Conservation (phyloP, 2,888 invertebrate species). For the Drepana falcataria region DNA sequence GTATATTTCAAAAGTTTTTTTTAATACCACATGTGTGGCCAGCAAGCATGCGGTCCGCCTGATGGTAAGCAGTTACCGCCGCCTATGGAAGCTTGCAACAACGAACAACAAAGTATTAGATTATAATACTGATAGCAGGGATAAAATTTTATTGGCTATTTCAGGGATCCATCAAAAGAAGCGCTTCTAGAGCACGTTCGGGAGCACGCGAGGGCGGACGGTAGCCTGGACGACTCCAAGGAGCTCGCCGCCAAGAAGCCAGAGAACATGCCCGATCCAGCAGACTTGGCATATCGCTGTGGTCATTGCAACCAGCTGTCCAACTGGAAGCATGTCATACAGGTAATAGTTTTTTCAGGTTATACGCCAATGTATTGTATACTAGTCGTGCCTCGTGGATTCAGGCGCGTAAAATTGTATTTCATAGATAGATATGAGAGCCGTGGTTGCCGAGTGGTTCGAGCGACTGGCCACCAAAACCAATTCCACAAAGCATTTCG, state of each 20-base stretch:
- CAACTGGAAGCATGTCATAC: conserved; percentile 92
- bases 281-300: conserved; percentile 81
- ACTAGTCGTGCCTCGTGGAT: too few relatives aligned
- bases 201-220: conserved; percentile 55
- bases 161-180: conserved; percentile 69
- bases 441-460: neutral
- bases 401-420: too few relatives aligned
- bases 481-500: too few relatives aligned
- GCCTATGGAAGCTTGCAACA: too few relatives aligned
- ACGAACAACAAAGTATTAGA: neutral
- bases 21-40: too few relatives aligned
- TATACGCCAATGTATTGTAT: too few relatives aligned
- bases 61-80: too few relatives aligned
- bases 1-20: neutral
- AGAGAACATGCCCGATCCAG: conserved; percentile 59
- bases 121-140: conserved; percentile 1
- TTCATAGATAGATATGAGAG: too few relatives aligned
- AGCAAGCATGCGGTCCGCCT: too few relatives aligned
- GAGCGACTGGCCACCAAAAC: neutral
- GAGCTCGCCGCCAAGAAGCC: conserved; percentile 38
- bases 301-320: conserved; percentile 90
- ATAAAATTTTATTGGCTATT: conserved; percentile 17
- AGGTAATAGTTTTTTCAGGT: conserved; percentile 73
- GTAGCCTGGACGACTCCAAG: conserved; percentile 33
- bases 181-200: conserved; percentile 69